A percentile compares a stretch with the other conserved stretches of the same genome.
Conservation (phyloP, 2,113 vertebrate genomes). For the Phyllopteryx taeniolatus region DNA sequence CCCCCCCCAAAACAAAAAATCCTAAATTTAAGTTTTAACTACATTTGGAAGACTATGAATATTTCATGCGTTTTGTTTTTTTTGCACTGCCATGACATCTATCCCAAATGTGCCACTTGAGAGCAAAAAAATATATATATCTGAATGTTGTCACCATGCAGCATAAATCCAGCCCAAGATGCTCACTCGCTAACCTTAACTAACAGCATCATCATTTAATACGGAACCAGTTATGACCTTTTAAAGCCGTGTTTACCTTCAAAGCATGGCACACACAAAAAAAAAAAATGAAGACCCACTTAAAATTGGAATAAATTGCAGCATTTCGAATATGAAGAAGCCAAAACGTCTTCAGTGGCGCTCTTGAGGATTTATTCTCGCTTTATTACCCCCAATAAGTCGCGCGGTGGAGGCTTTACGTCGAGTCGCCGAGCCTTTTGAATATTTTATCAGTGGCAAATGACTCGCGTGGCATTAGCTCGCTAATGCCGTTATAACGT, state of each 20-base stretch:
- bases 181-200: constrained; percentile 18
- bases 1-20: not conserved
- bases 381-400: not conserved
- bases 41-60: not conserved
- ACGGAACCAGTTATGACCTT: not conserved
- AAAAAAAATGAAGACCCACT: constrained; percentile 2
- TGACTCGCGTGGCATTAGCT: constrained; percentile 50
- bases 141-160: not conserved
- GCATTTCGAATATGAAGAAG: constrained; percentile 21
- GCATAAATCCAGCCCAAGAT: not conserved
- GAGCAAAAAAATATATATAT: not conserved
- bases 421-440: constrained; percentile 14
- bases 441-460: constrained; percentile 51
- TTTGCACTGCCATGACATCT: not conserved
- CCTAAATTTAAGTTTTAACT: not conserved
- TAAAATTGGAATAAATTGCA: constrained; percentile 16
- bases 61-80: not conserved
- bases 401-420: not conserved
- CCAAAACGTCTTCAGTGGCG: too few species aligned
- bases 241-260: constrained; percentile 18
- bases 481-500: constrained; percentile 43
- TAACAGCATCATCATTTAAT: not conserved
- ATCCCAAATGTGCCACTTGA: not conserved
- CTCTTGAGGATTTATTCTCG: not conserved
- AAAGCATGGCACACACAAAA: not conserved